A percentile compares a stretch with the other conserved stretches of the same genome.
Evolutionary conservation across 1,140 invertebrate species (phyloP).

Genomic region (Neodiprion lecontei): DNA sequence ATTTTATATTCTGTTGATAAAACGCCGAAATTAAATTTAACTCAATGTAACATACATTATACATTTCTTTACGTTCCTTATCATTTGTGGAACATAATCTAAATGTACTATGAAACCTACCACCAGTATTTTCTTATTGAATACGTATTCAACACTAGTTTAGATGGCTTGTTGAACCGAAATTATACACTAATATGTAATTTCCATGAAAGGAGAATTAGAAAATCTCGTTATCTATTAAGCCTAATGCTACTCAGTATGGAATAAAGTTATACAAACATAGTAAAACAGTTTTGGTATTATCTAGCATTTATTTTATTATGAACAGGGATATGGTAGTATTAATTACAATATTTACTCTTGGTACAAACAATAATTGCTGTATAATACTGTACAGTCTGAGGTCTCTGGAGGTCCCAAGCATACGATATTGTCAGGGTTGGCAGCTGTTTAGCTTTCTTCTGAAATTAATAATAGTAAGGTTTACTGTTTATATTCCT

Average conservation of each 20-base stretch:
- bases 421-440: constrained; percentile 56
- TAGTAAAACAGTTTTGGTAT: constrained; percentile 51
- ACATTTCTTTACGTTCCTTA: not conserved
- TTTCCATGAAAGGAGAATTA: not conserved
- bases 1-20: not conserved
- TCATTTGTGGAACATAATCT: not conserved
- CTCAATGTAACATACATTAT: not conserved
- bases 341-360: constrained; percentile 57
- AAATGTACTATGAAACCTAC: not conserved
- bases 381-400: constrained; percentile 62
- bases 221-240: not conserved
- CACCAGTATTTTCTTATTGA: constrained; percentile 1
- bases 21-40: too few species aligned
- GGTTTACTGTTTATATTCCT: constrained; percentile 23
- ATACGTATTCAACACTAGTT: not conserved
- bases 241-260: not conserved
- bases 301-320: constrained; percentile 63
- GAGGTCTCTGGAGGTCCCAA: constrained; percentile 54
- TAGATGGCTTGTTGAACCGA: not conserved
- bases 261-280: constrained; percentile 36
- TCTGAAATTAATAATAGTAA: constrained; percentile 52
- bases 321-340: constrained; percentile 52
- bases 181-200: not conserved
- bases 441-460: constrained; percentile 60
- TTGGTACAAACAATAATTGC: constrained; percentile 61